Evolutionary conservation across 2,888 invertebrate species (phyloP).

Genomic region (Drosophila subquinaria): DNA sequence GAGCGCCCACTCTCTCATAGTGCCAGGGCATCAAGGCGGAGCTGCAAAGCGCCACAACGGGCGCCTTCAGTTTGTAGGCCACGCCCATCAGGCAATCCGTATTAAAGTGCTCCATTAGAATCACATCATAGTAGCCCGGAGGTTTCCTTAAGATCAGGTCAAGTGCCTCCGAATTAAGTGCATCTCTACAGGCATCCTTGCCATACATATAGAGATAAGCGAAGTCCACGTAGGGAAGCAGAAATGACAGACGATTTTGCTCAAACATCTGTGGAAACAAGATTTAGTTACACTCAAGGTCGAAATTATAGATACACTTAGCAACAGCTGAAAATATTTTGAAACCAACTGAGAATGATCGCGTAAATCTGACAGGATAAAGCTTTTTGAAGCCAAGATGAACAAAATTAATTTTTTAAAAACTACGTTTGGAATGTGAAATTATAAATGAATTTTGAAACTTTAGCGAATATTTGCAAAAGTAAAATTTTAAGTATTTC

Average conservation of each 20-base stretch:
- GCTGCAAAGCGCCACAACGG: conserved; percentile 87
- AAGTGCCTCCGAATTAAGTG: conserved; percentile 81
- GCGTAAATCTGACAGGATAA: too few species aligned
- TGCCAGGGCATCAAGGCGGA: conserved; percentile 88
- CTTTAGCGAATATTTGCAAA: too few species aligned
- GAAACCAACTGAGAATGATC: not conserved
- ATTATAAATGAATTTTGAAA: too few species aligned
- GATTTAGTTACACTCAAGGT: not conserved
- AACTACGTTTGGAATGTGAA: too few species aligned
- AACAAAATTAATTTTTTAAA: too few species aligned
- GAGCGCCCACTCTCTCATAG: conserved; percentile 87
- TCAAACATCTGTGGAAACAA: conserved; percentile 74
- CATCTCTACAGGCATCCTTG: conserved; percentile 78
- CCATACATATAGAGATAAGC: conserved; percentile 81
- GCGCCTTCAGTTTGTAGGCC: conserved; percentile 88
- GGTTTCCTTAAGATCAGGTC: conserved; percentile 84
- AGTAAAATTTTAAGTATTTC: too few species aligned
- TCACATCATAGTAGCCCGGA: conserved; percentile 88
- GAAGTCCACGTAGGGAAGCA: conserved; percentile 72
- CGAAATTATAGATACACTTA: not conserved
- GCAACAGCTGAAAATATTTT: too few species aligned
- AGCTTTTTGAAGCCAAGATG: too few species aligned
- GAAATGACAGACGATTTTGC: conserved; percentile 63
- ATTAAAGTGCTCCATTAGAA: conserved; percentile 90
- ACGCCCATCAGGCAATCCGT: conserved; percentile 90